Conservation (phyloP, 2,888 invertebrate species). For the Tipula confusa region DNA sequence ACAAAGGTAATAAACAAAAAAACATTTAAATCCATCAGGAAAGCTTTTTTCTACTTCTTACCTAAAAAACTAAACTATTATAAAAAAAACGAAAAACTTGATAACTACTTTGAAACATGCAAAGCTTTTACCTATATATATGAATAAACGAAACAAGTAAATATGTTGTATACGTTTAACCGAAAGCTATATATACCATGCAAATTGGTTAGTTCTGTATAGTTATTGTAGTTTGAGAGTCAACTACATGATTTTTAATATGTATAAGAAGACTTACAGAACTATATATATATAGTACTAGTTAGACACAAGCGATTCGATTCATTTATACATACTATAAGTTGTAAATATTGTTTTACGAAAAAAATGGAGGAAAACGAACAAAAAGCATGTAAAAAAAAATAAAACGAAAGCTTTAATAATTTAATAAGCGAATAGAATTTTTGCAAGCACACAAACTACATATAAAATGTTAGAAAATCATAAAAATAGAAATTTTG, state of each 20-base stretch:
- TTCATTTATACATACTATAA: neutral
- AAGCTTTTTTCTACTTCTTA: neutral
- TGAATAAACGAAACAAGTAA: neutral
- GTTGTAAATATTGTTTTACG: neutral
- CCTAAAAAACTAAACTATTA: too few relatives aligned
- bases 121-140: neutral
- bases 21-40: neutral
- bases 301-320: neutral
- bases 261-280: neutral
- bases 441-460: neutral
- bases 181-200: neutral
- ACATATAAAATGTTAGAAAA: neutral
- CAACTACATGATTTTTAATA: conserved; percentile 4
- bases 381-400: neutral
- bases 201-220: neutral
- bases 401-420: neutral
- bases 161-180: neutral
- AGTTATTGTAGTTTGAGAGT: neutral
- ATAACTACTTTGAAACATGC: neutral
- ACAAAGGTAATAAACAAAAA: neutral
- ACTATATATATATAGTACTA: neutral
- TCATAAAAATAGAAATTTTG: neutral
- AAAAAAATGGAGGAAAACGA: neutral
- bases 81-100: neutral
- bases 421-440: neutral